Evolutionary conservation across 2,797 vertebrate genomes (phyloP), one percentile per base, ranked within the genome.

Genomic region (Gymnocypris eckloni): DNA sequence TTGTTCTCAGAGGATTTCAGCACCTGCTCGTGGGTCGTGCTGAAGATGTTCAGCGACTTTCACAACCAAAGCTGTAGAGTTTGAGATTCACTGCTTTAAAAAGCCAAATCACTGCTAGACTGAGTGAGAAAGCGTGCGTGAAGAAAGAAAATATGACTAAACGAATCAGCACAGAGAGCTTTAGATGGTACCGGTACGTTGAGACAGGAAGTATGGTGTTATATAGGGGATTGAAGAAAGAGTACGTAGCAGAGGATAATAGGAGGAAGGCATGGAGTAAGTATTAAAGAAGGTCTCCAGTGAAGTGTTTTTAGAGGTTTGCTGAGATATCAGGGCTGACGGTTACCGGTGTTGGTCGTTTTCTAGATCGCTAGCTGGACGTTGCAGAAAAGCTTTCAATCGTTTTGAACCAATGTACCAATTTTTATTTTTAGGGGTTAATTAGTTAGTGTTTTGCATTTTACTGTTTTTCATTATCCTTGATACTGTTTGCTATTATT

Each of bases 91-190:
- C 86, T 79, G 83, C 78, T 81, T 64, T 83, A 86, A 64, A 50
- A 88, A 93, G 92, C 91, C 92, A 94, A 93, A 95, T 91, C 91
- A 89, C 91, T 81, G 90, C 88, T 91, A 89, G 90, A 89, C 86
- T 84, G 86, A 82, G 82, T 12, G 59, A 50, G 20, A 41, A 78
- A 41, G 12, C 33, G 6, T 4, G 56, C 86, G 72, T 3, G 48
- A 20, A 16, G 9, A 2, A 73, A 89, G 12, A 61, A 25, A 13
- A 45, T 9, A 7, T 28, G 64, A 37, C 45, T 10, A 39, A 50
- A 54, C 48, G 25, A 81, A 81, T 85, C 28, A 13, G 37, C 50
- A 13, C 45, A 25, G 45, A 69, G 33, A 33, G 71, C 66, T 64
- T 80, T 22, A 15, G 89, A 69, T 22, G 84, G 81, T 59, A 48